Evolutionary conservation across 2,113 vertebrate genomes (phyloP).

Genomic region (Ifrita kowaldi): DNA sequence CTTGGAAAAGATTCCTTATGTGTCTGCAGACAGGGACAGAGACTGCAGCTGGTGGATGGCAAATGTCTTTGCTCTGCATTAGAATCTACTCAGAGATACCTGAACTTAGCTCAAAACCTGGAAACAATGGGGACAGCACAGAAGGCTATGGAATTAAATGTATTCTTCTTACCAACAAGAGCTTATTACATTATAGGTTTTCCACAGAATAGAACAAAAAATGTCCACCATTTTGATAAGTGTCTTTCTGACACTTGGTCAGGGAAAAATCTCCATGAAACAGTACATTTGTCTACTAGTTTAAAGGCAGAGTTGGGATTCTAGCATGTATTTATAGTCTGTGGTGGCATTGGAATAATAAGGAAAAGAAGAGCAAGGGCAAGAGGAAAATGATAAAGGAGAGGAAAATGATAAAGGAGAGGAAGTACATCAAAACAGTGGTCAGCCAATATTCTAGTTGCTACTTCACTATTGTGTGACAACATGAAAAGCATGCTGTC

Average conservation of each 20-base stretch:
- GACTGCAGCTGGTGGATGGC: not conserved
- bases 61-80: not conserved
- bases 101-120: not conserved
- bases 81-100: not conserved
- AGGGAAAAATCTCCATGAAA: not conserved
- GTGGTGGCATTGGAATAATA: not conserved
- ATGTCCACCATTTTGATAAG: not conserved
- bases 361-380: not conserved
- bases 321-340: not conserved
- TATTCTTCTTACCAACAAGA: not conserved
- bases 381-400: not conserved
- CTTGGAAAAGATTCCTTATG: not conserved
- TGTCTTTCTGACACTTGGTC: not conserved
- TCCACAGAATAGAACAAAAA: not conserved
- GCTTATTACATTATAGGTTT: not conserved
- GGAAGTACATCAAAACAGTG: not conserved
- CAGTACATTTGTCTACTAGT: not conserved
- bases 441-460: not conserved
- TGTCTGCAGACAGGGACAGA: not conserved
- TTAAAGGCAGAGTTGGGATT: not conserved
- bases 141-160: not conserved
- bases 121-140: not conserved
- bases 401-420: not conserved
- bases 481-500: not conserved
- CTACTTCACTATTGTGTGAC: not conserved